These are phyloP conservation scores for Pedetes capensis DNA, from an alignment of 2,113 vertebrate species.

Conservation along the genomic window DNA sequence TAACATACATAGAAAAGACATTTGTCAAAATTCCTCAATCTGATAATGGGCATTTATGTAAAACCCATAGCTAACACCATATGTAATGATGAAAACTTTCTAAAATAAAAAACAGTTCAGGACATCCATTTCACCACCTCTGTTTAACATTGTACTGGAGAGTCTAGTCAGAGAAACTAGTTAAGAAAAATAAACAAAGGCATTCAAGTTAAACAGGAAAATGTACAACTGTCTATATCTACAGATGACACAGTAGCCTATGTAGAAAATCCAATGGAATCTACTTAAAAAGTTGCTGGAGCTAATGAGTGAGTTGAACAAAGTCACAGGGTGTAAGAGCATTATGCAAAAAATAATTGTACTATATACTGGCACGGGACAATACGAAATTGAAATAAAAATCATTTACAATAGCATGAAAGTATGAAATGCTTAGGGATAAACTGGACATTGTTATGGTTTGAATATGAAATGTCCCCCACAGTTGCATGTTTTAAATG, in stretches of 20 bases:
- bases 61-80: not conserved
- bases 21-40: constrained; percentile 1
- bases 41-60: not conserved
- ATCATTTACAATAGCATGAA: not conserved
- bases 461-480: too few species aligned
- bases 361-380: not conserved
- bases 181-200: not conserved
- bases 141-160: not conserved
- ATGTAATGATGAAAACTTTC: not conserved
- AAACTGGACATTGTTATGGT: not conserved
- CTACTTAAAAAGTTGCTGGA: not conserved
- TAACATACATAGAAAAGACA: not conserved
- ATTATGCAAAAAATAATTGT: not conserved
- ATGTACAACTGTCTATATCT: not conserved
- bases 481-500: not conserved
- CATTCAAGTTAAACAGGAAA: not conserved
- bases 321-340: not conserved
- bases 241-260: not conserved
- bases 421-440: not conserved
- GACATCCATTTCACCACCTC: not conserved
- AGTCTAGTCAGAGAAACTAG: not conserved
- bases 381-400: constrained; percentile 34
- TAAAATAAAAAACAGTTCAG: constrained; percentile 6
- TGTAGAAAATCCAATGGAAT: not conserved
- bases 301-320: not conserved